phyloP scores from a whole-genome alignment of 2,113 vertebrate species.

The Clarias macrocephalus region DNA sequence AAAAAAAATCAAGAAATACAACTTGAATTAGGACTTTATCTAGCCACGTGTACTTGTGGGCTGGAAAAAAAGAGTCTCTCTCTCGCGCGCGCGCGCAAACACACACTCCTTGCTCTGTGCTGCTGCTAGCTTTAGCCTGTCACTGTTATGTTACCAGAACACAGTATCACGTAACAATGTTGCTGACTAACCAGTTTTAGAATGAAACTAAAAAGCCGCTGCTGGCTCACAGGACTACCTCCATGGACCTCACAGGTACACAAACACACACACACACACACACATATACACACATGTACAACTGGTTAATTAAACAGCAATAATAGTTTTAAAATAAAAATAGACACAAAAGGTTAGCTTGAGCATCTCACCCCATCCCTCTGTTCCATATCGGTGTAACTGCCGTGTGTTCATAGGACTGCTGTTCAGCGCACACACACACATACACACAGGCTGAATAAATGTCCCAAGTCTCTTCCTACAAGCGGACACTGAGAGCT shows the following conservation, averaged over 20 bases:
- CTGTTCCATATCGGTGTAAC: constrained; percentile 47
- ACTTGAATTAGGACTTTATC: not conserved
- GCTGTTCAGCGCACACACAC: not conserved
- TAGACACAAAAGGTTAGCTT: not conserved
- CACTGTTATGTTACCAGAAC: not conserved
- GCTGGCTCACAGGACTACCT: not conserved
- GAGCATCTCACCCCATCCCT: constrained; percentile 53
- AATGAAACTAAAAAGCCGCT: not conserved
- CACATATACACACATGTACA: not conserved
- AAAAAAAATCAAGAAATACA: not conserved
- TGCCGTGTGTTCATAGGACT: not conserved
- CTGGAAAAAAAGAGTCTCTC: not conserved
- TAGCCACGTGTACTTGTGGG: constrained; percentile 19
- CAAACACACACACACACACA: not conserved
- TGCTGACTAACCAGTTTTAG: not conserved
- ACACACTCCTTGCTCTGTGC: not conserved
- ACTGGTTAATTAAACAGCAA: not conserved
- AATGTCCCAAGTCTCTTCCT: not conserved
- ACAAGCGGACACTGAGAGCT: not conserved
- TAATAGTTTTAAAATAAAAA: not conserved
- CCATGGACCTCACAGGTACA: not conserved
- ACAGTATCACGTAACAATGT: not conserved
- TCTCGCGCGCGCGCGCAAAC: not conserved
- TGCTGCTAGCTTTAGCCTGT: constrained; percentile 16
- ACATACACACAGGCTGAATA: not conserved